Conservation (phyloP, 2,888 invertebrate species). For the Thereva unica region DNA sequence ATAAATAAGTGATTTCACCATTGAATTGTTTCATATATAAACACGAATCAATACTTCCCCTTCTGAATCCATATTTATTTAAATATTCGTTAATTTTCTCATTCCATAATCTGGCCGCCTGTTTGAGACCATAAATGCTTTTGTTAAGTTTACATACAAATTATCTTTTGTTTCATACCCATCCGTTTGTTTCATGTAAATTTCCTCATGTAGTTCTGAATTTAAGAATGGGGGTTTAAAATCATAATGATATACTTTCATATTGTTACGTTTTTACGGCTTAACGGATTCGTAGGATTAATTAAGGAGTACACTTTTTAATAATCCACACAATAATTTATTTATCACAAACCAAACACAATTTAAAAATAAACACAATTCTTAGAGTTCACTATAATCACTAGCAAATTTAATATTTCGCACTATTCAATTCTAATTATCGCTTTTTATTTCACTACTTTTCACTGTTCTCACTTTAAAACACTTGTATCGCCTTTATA, state of each 20-base stretch:
- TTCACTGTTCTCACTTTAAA: too few relatives aligned
- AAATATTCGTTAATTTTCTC: background rate
- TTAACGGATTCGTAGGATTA: too few relatives aligned
- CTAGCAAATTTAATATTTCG: too few relatives aligned
- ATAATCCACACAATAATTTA: too few relatives aligned
- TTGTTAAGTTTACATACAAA: background rate
- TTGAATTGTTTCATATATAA: background rate
- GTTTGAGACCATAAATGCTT: background rate
- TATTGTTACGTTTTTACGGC: too few relatives aligned
- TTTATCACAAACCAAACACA: too few relatives aligned
- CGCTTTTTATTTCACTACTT: too few relatives aligned
- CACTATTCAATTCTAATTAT: too few relatives aligned
- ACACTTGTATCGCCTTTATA: too few relatives aligned
- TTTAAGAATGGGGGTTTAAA: slow-evolving; percentile 37
- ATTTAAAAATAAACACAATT: too few relatives aligned
- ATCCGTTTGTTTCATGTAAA: background rate
- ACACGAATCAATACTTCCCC: background rate
- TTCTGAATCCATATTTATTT: background rate
- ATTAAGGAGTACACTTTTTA: too few relatives aligned
- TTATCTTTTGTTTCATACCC: background rate
- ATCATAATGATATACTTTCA: slow-evolving; percentile 40
- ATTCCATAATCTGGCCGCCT: background rate
- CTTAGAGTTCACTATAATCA: too few relatives aligned
- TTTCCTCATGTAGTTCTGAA: slow-evolving; percentile 15
- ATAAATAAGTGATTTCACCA: background rate